phyloP scores from a whole-genome alignment of 2,113 vertebrate species.

The Podocnemis expansa region DNA sequence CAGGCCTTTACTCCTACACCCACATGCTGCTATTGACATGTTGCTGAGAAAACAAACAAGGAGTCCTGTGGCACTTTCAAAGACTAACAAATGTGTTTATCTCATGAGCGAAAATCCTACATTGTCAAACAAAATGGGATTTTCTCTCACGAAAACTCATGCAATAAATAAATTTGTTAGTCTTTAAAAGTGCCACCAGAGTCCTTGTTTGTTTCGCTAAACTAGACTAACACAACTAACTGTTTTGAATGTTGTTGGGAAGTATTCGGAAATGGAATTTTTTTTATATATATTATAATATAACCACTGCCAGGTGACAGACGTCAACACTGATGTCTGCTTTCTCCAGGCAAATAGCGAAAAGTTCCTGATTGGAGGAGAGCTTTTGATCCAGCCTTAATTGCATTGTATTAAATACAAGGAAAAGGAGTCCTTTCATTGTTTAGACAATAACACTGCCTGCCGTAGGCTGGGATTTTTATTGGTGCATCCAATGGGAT shows the following conservation, averaged over 20 bases:
- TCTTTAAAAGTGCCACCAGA: too few species aligned
- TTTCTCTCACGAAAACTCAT: too few species aligned
- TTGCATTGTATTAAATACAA: not conserved
- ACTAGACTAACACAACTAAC: too few species aligned
- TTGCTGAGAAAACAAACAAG: conserved; percentile 31
- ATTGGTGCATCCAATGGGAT: too few species aligned
- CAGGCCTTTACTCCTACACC: conserved; percentile 31
- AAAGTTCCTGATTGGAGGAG: not conserved
- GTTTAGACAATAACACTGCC: too few species aligned
- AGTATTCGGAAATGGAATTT: conserved; percentile 1
- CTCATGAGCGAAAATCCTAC: too few species aligned
- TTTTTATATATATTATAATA: not conserved
- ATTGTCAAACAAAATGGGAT: too few species aligned
- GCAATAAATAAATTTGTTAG: too few species aligned
- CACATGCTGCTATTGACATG: conserved; percentile 24
- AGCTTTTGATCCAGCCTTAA: not conserved
- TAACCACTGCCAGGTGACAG: not conserved
- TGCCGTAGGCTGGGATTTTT: not conserved
- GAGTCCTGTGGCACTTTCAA: too few species aligned
- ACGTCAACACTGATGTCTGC: not conserved
- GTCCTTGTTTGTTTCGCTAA: too few species aligned
- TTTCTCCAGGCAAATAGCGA: not conserved
- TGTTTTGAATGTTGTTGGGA: conserved; percentile 1
- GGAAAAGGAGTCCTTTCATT: not conserved
- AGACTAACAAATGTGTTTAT: too few species aligned